Evolutionary conservation across 2,797 vertebrate genomes (phyloP), one percentile per base, ranked within the genome.

Genomic region (Rallus crepitans): DNA sequence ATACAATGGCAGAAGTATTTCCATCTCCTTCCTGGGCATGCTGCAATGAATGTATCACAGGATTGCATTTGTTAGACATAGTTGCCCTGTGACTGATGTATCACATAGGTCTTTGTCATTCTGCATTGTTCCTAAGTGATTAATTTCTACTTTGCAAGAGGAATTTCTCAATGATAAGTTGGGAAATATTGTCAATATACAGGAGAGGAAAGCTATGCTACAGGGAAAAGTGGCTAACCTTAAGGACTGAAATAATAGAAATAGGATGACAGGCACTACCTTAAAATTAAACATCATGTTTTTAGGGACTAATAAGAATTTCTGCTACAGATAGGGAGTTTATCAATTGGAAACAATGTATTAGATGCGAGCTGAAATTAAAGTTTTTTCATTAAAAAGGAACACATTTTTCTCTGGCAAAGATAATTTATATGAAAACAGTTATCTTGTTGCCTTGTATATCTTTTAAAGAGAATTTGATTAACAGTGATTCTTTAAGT

Each of bases 201-300:
- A 35, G 27, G 16, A 90, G 48, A 87, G 80, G n/a, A 91, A 88
- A 88, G 23, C 15, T 86, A 28, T 55, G 53, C 76, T 86, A 20
- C 30, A 91, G 33, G 57, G 55, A 81, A 55, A 81, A 93, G 25
- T 31, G 61, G 21, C 27, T 90, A 92, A 20, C 4, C 14, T 78
- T 88, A 90, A 85, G 59, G 37, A 55, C 31, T 71, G 47, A 89
- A 95, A 83, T 75, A 91, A 72, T 27, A 88, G 53, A 80, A 90
- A 75, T 4, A 68, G 57, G 57, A 71, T 12, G 30, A 80, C 64
- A 83, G 45, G 71, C 45, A 35, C 72, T 78, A 56, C 37, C 37
- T 55, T 88, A 83, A 86, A 86, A 75, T 71, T 88, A 71, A 88
- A 8, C 35, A 30, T 53, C 16, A 12, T 42, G 61, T 75, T 24